Percentiles rank a stretch among this genome's conserved stretches.
Evolutionary conservation across 2,888 invertebrate species (phyloP).

Genomic region (Drosophila austrosaltans): DNA sequence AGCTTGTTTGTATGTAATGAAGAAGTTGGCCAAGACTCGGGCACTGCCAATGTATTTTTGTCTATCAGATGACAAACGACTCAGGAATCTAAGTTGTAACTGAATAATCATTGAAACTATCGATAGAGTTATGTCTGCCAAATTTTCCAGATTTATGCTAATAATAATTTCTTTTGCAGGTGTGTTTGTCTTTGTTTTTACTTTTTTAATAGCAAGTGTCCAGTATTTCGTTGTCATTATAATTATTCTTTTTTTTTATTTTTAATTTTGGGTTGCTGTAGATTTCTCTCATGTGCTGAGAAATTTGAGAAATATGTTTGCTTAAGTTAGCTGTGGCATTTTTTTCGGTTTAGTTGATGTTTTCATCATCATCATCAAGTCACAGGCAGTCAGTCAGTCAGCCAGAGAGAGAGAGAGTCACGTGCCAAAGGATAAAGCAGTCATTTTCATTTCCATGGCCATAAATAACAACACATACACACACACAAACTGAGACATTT

Average conservation of each 20-base stretch:
- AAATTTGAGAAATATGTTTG: not conserved
- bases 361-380: conserved; percentile 42
- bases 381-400: not conserved
- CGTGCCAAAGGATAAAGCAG: conserved; percentile 60
- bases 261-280: conserved; percentile 16
- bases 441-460: conserved; percentile 51
- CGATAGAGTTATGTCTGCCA: too few species aligned
- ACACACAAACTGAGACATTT: conserved; percentile 16
- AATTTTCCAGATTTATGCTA: too few species aligned
- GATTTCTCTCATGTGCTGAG: conserved; percentile 25
- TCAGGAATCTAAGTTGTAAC: too few species aligned
- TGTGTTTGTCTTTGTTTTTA: not conserved
- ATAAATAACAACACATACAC: conserved; percentile 40
- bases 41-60: conserved; percentile 31
- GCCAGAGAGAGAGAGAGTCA: conserved; percentile 40
- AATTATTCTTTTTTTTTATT: not conserved
- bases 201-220: conserved; percentile 44
- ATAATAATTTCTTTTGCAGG: too few species aligned
- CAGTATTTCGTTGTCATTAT: not conserved
- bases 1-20: conserved; percentile 55
- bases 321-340: not conserved
- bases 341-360: conserved; percentile 38
- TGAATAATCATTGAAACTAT: too few species aligned
- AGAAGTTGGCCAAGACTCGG: conserved; percentile 66
- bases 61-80: not conserved